Evolutionary conservation across 2,113 vertebrate species (phyloP).

Genomic region (Chloroceryle aenea): DNA sequence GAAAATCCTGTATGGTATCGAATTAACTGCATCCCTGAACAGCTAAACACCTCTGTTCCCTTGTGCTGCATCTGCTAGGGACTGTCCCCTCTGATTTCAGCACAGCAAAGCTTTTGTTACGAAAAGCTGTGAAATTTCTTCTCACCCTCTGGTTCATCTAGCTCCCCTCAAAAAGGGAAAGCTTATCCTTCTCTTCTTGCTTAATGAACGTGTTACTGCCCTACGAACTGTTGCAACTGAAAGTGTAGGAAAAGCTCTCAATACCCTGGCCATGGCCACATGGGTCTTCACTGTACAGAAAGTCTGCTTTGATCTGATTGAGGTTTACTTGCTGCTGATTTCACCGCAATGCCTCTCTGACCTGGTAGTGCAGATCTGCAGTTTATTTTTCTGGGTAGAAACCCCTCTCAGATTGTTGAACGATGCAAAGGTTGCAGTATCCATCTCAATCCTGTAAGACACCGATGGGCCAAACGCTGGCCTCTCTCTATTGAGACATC

Average conservation of each 20-base stretch:
- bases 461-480: not conserved
- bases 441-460: not conserved
- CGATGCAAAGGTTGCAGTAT: fast-evolving
- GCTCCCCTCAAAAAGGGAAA: not conserved
- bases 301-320: not conserved
- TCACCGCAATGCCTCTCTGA: not conserved
- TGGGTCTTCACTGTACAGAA: not conserved
- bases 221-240: not conserved
- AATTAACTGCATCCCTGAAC: not conserved
- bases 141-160: not conserved
- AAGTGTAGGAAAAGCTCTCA: not conserved
- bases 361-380: not conserved
- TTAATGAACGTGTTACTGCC: not conserved
- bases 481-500: not conserved
- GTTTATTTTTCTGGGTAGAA: not conserved
- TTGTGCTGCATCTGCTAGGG: not conserved
- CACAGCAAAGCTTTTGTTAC: not conserved
- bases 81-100: not conserved
- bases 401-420: not conserved
- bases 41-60: not conserved
- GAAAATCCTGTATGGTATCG: not conserved
- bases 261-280: fast-evolving
- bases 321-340: not conserved
- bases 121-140: not conserved
- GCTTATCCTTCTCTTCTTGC: not conserved